Evolutionary conservation across 2,113 vertebrate genomes (phyloP).

Genomic region (Ctenodactylus gundi): DNA sequence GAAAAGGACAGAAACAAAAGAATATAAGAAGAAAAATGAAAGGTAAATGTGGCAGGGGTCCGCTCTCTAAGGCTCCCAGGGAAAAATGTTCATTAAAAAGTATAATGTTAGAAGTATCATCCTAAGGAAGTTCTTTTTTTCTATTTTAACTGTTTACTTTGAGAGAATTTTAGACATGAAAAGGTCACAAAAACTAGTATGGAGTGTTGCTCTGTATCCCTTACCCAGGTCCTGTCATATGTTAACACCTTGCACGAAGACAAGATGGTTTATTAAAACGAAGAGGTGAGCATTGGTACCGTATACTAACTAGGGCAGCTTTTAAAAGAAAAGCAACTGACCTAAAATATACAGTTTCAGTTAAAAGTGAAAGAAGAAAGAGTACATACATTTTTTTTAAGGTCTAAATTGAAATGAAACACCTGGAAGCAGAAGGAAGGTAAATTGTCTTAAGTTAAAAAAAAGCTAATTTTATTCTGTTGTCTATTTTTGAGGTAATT

Average conservation of each 20-base stretch:
- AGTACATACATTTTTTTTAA: background rate
- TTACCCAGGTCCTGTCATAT: too few species aligned
- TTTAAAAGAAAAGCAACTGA: background rate
- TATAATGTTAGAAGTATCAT: background rate
- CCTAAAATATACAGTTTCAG: background rate
- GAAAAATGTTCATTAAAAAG: background rate
- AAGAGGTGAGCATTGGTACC: too few species aligned
- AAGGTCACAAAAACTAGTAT: too few species aligned
- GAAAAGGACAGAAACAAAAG: background rate
- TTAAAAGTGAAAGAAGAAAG: background rate
- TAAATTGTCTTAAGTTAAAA: background rate
- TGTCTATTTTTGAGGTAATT: background rate
- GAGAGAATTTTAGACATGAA: too few species aligned
- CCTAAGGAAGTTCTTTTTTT: too few species aligned
- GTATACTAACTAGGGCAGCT: background rate
- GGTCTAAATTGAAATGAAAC: slow-evolving; percentile 33
- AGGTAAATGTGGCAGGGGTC: background rate
- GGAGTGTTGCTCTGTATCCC: too few species aligned
- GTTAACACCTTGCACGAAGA: too few species aligned
- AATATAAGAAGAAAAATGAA: background rate
- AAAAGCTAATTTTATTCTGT: background rate
- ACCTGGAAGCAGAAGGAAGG: background rate
- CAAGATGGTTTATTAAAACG: too few species aligned
- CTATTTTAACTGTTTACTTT: too few species aligned
- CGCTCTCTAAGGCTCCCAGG: background rate